These are phyloP conservation scores for Pteropus alecto DNA, from an alignment of 2,113 vertebrate genomes.

Conservation along the genomic window DNA sequence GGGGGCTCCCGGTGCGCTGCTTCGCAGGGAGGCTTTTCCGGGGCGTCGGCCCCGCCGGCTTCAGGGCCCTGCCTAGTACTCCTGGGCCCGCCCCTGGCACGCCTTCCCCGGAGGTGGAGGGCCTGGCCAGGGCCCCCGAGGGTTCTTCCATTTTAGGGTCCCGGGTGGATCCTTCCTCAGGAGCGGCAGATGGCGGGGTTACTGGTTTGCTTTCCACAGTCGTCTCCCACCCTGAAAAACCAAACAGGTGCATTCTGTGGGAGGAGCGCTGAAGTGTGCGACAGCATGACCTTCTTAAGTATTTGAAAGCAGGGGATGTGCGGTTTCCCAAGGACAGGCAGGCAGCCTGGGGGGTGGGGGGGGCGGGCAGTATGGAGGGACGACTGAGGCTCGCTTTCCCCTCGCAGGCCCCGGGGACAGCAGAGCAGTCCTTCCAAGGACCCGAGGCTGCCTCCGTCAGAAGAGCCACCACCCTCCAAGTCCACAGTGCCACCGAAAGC, in stretches of 20 bases:
- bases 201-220: neutral
- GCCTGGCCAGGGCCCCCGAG: neutral
- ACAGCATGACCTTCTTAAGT: fast-evolving
- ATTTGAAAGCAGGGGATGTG: neutral
- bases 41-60: fast-evolving
- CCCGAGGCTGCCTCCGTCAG: neutral
- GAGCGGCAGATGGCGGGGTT: neutral
- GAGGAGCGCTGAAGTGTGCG: neutral
- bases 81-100: neutral
- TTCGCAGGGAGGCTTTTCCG: neutral
- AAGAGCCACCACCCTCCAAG: fast-evolving
- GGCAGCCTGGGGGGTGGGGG: too few relatives aligned
- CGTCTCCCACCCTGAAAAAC: slow-evolving; percentile 68
- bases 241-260: neutral
- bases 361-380: too few relatives aligned
- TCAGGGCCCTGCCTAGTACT: neutral
- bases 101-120: neutral
- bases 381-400: too few relatives aligned
- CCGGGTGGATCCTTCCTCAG: neutral
- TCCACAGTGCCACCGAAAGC: neutral
- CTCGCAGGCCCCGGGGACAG: too few relatives aligned
- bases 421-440: neutral
- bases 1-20: neutral
- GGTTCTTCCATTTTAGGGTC: neutral
- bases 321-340: too few relatives aligned